phyloP scores from a whole-genome alignment of 1,140 invertebrate species.

The Drosophila albomicans region DNA sequence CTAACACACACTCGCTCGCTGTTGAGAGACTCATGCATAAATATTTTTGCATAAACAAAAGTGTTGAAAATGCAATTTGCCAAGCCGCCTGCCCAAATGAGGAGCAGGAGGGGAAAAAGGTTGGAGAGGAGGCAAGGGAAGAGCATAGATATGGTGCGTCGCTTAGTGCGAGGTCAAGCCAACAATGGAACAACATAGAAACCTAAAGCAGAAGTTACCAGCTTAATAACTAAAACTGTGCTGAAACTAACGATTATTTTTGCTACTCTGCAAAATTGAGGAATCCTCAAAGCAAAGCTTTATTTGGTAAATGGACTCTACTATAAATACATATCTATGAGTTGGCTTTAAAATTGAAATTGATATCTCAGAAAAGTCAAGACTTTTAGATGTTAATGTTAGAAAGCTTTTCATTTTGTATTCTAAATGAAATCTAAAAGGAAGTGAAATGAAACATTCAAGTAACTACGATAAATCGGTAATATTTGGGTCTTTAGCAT shows the following conservation, averaged over 20 bases:
- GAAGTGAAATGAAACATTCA: too few relatives aligned
- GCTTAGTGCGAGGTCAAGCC: conserved; percentile 72
- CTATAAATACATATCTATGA: not conserved
- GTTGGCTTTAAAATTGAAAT: not conserved
- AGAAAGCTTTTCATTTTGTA: not conserved
- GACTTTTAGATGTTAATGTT: not conserved
- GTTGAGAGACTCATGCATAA: conserved; percentile 40
- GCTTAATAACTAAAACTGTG: conserved; percentile 1
- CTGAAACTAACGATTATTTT: not conserved
- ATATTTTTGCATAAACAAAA: conserved; percentile 80
- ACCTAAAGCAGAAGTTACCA: not conserved
- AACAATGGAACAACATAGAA: conserved; percentile 39
- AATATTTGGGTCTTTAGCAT: too few relatives aligned
- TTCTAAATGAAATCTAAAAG: too few relatives aligned
- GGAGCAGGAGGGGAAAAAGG: too few relatives aligned
- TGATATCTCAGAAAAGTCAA: too few relatives aligned
- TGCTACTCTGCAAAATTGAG: not conserved
- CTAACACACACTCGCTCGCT: conserved; percentile 12
- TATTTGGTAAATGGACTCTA: not conserved
- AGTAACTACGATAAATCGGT: too few relatives aligned
- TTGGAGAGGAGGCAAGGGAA: not conserved
- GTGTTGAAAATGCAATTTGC: conserved; percentile 81
- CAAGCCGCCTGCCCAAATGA: conserved; percentile 6
- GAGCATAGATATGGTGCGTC: conserved; percentile 4
- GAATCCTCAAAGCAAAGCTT: too few relatives aligned